Evolutionary conservation across 2,113 vertebrate genomes (phyloP).

Genomic region (Ammodytes dubius): DNA sequence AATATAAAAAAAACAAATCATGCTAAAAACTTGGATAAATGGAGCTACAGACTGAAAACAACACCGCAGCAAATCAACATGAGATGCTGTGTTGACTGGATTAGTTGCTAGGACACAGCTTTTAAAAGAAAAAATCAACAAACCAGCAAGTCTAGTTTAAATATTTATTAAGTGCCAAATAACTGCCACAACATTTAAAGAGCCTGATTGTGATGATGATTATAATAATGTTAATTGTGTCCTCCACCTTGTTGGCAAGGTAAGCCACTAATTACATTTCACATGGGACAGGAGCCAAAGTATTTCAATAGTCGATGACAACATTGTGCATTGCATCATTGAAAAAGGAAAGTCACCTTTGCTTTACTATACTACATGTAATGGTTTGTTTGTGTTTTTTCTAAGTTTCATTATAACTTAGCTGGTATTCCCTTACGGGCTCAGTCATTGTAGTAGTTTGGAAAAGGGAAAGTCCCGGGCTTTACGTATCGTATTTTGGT

Average conservation of each 20-base stretch:
- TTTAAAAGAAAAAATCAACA: neutral
- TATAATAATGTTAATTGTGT: neutral
- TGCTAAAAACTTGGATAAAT: neutral
- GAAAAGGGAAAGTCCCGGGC: constrained; percentile 28
- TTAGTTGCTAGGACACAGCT: neutral
- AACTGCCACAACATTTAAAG: neutral
- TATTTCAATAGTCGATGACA: neutral
- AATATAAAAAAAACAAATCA: neutral
- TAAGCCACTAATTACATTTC: neutral
- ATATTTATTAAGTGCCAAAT: neutral
- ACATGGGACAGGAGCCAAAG: neutral
- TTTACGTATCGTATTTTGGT: constrained; percentile 13
- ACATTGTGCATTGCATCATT: neutral
- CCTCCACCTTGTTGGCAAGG: neutral
- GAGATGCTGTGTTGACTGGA: neutral
- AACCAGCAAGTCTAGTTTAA: neutral
- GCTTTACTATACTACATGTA: neutral
- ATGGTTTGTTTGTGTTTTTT: neutral
- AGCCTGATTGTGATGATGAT: neutral
- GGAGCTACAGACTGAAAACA: neutral
- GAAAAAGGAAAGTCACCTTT: neutral
- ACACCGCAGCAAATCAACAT: neutral
- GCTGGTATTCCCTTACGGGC: neutral
- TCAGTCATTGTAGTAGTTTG: neutral
- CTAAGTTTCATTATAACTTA: neutral